phyloP scores from a whole-genome alignment of 2,113 vertebrate genomes.

The Rhabdornis inornatus region DNA sequence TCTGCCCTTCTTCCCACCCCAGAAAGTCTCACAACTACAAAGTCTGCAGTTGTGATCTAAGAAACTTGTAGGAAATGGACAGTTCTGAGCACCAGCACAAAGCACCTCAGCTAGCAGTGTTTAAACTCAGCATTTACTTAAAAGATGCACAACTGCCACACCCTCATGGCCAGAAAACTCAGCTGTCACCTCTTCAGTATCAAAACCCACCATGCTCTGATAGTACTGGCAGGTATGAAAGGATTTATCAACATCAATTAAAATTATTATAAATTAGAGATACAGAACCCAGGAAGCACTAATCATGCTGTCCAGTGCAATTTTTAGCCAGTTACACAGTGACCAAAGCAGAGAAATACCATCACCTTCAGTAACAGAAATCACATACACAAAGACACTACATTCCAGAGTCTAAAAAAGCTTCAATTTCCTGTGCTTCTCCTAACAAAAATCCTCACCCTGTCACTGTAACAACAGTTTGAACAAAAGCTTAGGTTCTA shows the following conservation, averaged over 20 bases:
- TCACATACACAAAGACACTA: not conserved
- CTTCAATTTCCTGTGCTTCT: not conserved
- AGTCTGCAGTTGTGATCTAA: not conserved
- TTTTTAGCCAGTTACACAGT: not conserved
- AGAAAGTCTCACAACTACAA: not conserved
- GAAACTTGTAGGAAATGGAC: not conserved
- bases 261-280: not conserved
- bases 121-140: not conserved
- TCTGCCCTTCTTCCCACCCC: not conserved
- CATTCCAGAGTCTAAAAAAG: not conserved
- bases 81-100: not conserved
- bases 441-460: not conserved
- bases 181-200: not conserved
- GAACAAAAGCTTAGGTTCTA: not conserved
- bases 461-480: not conserved
- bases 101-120: not conserved
- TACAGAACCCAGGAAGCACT: not conserved
- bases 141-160: not conserved
- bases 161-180: not conserved
- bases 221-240: not conserved
- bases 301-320: not conserved
- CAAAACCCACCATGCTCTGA: fast-evolving
- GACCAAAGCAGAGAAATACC: not conserved
- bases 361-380: not conserved
- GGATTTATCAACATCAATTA: fast-evolving